Evolutionary conservation across 1,140 invertebrate species (phyloP).

Genomic region (Argopecten irradians): DNA sequence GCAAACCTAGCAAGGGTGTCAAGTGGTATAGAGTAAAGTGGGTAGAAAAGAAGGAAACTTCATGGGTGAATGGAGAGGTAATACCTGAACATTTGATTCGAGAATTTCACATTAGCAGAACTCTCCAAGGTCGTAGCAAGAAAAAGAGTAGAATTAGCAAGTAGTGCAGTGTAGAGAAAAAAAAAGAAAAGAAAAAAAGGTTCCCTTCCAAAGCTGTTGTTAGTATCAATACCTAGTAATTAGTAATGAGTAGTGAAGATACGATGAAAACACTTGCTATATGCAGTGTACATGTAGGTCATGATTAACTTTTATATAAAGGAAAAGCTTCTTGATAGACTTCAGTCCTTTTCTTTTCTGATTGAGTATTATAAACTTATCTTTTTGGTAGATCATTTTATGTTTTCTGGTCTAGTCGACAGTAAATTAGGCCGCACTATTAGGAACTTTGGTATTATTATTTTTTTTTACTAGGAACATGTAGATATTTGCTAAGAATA

Average conservation of each 20-base stretch:
- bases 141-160: not conserved
- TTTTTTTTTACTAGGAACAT: not conserved
- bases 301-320: not conserved
- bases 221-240: no score
- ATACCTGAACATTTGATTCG: not conserved
- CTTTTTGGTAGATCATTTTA: not conserved
- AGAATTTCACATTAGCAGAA: not conserved
- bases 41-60: not conserved
- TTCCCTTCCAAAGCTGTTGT: not conserved
- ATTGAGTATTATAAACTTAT: not conserved
- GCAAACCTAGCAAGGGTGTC: not conserved
- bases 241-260: no score
- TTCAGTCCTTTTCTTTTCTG: not conserved
- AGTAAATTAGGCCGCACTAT: not conserved
- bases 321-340: not conserved
- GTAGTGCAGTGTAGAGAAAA: not conserved
- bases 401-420: not conserved
- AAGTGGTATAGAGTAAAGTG: not conserved
- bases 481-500: not conserved
- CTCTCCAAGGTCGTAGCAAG: not conserved
- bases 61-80: not conserved
- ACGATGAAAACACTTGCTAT: not conserved
- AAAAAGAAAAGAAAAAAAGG: not conserved
- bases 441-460: not conserved
- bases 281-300: not conserved